A percentile compares a stretch with the other conserved stretches of the same genome.
Conservation (phyloP, 1,140 invertebrate genomes). For the Cyphomyrmex costatus region DNA sequence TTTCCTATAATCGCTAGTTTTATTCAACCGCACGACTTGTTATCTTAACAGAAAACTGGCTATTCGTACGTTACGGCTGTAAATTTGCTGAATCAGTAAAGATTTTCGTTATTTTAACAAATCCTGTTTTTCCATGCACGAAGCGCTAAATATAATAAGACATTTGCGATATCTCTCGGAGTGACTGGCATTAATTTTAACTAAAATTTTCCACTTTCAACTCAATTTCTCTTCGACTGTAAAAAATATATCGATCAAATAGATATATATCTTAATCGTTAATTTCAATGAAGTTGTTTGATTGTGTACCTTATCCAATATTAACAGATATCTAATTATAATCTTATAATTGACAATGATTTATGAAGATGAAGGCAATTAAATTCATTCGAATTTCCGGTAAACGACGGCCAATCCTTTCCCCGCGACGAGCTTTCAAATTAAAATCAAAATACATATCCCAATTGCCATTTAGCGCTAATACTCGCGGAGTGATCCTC, state of each 20-base stretch:
- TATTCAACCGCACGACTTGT: no score
- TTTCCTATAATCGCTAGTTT: no score
- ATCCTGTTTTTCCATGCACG: no score
- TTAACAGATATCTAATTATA: background rate
- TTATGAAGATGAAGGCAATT: background rate
- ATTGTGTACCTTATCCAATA: background rate
- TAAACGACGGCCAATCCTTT: background rate
- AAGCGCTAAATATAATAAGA: background rate
- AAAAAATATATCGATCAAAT: background rate
- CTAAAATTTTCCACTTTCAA: background rate
- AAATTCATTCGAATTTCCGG: background rate
- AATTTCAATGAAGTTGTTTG: no score
- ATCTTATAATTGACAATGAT: background rate
- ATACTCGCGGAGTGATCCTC: background rate
- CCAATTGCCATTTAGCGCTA: background rate
- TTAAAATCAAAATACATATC: conserved; percentile 9
- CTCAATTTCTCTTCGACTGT: background rate
- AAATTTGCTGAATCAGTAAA: no score
- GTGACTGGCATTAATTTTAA: background rate
- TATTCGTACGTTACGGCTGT: no score
- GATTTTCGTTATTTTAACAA: no score
- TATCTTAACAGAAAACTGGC: no score
- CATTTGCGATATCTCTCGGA: no score
- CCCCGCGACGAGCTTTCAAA: background rate
- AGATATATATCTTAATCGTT: no score